Evolutionary conservation across 2,113 vertebrate genomes (phyloP).

Genomic region (Apteryx mantelli): DNA sequence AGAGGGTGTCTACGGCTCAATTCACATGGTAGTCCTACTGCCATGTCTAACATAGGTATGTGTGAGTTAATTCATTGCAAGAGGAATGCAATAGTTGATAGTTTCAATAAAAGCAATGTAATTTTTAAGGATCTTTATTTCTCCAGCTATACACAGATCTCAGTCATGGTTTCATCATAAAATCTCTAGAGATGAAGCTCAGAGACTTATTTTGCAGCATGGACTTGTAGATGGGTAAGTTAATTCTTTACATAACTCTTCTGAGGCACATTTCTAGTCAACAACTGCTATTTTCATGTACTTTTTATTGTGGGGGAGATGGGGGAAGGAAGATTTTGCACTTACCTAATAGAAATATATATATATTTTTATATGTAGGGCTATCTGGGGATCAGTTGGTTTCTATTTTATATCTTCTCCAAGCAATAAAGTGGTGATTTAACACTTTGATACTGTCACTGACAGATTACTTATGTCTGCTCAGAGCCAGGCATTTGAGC

Average conservation of each 20-base stretch:
- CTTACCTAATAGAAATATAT: background rate
- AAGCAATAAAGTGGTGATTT: conserved; percentile 38
- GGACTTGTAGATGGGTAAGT: conserved; percentile 94
- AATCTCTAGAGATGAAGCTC: conserved; percentile 93
- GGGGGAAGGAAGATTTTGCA: background rate
- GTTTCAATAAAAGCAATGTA: background rate
- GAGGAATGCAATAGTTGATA: background rate
- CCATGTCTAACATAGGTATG: conserved; percentile 84
- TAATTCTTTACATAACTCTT: background rate
- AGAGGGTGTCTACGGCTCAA: conserved; percentile 92
- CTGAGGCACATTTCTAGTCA: background rate
- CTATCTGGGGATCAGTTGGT: conserved; percentile 13
- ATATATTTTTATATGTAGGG: background rate
- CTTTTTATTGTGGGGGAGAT: background rate
- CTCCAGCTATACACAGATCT: conserved; percentile 87
- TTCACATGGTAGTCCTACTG: conserved; percentile 86
- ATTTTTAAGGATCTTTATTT: conserved; percentile 25
- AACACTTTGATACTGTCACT: background rate
- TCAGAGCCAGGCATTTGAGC: conserved; percentile 2
- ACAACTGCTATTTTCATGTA: background rate
- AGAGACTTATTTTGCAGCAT: conserved; percentile 91
- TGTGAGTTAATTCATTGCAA: background rate
- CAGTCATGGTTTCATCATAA: conserved; percentile 97
- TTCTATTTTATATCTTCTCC: conserved; percentile 33
- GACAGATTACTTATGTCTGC: background rate